These are phyloP conservation scores for Leucophenga varia DNA, from an alignment of 1,140 invertebrate genomes.

Conservation along the genomic window DNA sequence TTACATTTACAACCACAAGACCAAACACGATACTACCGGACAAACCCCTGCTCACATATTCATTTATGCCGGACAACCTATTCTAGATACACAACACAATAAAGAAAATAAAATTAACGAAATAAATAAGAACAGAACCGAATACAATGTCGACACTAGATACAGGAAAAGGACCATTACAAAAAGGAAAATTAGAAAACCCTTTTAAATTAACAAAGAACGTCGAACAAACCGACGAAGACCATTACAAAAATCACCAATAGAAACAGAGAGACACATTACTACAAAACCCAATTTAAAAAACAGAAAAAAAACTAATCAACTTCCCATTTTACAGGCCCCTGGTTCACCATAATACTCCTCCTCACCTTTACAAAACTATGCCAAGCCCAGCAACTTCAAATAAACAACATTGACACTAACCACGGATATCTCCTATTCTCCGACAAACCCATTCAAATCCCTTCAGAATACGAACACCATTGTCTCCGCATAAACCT, in stretches of 20 bases:
- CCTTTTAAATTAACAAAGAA: slow-evolving; percentile 3
- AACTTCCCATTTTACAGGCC: background rate
- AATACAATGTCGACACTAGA: background rate
- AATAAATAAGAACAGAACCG: slow-evolving; percentile 8
- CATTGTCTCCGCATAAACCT: no score
- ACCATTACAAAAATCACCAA: slow-evolving; percentile 14
- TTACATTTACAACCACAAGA: slow-evolving; percentile 13
- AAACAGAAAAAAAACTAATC: no score
- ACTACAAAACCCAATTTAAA: slow-evolving; percentile 9
- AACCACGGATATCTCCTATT: no score
- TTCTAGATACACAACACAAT: slow-evolving; percentile 2
- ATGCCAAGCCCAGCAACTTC: slow-evolving; percentile 3
- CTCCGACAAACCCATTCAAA: no score
- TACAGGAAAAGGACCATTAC: slow-evolving; percentile 1
- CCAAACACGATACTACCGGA: slow-evolving; percentile 11
- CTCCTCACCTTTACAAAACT: background rate
- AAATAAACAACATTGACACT: no score
- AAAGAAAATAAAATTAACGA: slow-evolving; percentile 10
- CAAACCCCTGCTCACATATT: slow-evolving; percentile 10
- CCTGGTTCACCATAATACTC: background rate
- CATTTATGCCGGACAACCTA: slow-evolving; percentile 6
- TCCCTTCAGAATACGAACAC: slow-evolving; percentile 9
- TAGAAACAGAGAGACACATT: slow-evolving; percentile 8
- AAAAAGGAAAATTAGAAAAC: slow-evolving; percentile 9
- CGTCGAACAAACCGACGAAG: slow-evolving; percentile 7